Conservation (phyloP, 2,113 vertebrate genomes). For the Cygnus atratus region DNA sequence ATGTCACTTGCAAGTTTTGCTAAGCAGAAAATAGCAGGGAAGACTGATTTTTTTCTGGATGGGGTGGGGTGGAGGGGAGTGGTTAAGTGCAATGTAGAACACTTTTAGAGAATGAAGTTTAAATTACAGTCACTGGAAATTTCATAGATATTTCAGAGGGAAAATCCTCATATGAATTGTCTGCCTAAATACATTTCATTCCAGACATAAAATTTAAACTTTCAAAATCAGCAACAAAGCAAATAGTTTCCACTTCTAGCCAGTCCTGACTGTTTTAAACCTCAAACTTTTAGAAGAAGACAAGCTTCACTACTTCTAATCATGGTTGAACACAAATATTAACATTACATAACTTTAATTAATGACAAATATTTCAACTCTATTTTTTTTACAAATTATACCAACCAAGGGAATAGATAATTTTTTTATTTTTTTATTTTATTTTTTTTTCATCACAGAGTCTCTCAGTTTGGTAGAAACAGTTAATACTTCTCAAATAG, state of each 20-base stretch:
- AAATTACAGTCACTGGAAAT: neutral
- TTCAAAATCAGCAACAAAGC: neutral
- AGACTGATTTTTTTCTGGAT: neutral
- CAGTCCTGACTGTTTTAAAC: too few species aligned
- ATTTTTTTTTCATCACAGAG: neutral
- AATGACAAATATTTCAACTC: neutral
- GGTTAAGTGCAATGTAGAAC: neutral
- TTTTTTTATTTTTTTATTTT: neutral
- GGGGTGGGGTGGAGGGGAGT: neutral
- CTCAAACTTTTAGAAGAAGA: neutral
- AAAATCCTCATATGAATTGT: neutral
- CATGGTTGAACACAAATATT: neutral
- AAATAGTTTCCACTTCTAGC: neutral
- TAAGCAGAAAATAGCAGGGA: neutral
- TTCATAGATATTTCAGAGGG: neutral
- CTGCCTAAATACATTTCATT: neutral
- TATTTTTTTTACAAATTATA: neutral
- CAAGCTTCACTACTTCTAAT: neutral
- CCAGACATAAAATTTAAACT: neutral
- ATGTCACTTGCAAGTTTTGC: neutral
- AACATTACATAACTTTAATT: neutral
- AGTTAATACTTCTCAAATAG: neutral
- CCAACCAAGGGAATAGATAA: neutral
- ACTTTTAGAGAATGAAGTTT: neutral
- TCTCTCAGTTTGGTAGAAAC: neutral